phyloP scores from a whole-genome alignment of 37 sponge, comb jelly and placozoan species.

The Mnemiopsis leidyi region DNA sequence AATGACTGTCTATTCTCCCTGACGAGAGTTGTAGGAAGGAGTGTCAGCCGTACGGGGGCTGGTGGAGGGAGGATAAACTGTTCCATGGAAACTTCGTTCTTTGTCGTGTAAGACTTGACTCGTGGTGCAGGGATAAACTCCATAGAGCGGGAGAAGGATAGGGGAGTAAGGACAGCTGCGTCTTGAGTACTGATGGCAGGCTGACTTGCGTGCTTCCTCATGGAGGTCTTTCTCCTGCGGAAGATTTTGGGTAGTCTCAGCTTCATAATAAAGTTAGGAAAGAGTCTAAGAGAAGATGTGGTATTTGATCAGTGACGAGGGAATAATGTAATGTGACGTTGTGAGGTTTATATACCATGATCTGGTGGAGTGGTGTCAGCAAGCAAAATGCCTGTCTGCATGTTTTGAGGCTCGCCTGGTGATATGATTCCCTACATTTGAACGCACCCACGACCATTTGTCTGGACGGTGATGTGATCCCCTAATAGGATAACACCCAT shows the following conservation, averaged over 20 bases:
- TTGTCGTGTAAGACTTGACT: background rate
- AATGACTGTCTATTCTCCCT: background rate
- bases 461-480: background rate
- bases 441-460: no score
- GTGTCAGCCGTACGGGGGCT: background rate
- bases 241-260: constrained; percentile 39
- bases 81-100: no score
- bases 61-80: background rate
- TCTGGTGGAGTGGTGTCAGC: background rate
- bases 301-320: background rate
- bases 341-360: background rate
- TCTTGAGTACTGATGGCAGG: background rate
- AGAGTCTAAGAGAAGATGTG: background rate
- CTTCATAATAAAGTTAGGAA: constrained; percentile 26
- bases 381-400: no score
- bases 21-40: constrained; percentile 4
- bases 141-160: background rate
- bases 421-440: background rate
- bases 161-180: background rate
- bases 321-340: background rate
- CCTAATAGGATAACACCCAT: background rate
- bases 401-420: no score
- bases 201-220: constrained; percentile 44
- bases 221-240: constrained; percentile 28
- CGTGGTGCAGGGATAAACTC: background rate